Evolutionary conservation across 2,797 vertebrate genomes (phyloP), one percentile per base, ranked within the genome.

Genomic region (Salmo trutta): DNA sequence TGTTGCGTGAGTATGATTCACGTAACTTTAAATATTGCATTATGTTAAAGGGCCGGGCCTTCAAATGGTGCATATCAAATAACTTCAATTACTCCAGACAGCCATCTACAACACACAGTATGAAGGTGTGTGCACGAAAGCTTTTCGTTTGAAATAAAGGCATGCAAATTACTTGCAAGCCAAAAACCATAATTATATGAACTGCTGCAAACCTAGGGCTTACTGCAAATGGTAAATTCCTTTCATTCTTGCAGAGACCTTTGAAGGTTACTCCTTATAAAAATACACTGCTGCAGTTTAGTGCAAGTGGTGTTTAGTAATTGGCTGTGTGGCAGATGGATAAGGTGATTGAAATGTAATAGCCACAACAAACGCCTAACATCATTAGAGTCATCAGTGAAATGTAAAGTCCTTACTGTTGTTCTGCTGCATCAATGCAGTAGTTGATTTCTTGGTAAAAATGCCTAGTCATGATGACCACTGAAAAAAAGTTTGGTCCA

Each of bases 151-250:
- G 89, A 95, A 95, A 90, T 90, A 83, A 86, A 91, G 91, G 92
- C 90, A 94, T 79, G 83, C 94, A 90, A 92, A 90, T 92, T 89
- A 95, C 94, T 93, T 93, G 92, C 88, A 94, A 94, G 92, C 91
- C 93, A 84, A 95, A 96, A 95, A 92, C 93, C 92, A 90, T 95
- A 95, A 95, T 95, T 94, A 94, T 92, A 95, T 92, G 94, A 97
- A 94, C 93, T 93, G 92, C 94, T 95, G 94, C 84, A 95, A 95
- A 95, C 90, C 91, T 92, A 91, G 92, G 91, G 79, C 85, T 94
- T 94, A 94, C 84, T 91, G 86, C 92, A 90, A 91, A 91, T 83
- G 80, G 86, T 85, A 91, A 94, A 91, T 95, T 94, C 93, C 93
- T 95, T 83, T 72, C 91, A 96, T 95, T 95, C 92, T 88, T 96